phyloP scores from a whole-genome alignment of 2,888 invertebrate species.

The Gibbula magus region DNA sequence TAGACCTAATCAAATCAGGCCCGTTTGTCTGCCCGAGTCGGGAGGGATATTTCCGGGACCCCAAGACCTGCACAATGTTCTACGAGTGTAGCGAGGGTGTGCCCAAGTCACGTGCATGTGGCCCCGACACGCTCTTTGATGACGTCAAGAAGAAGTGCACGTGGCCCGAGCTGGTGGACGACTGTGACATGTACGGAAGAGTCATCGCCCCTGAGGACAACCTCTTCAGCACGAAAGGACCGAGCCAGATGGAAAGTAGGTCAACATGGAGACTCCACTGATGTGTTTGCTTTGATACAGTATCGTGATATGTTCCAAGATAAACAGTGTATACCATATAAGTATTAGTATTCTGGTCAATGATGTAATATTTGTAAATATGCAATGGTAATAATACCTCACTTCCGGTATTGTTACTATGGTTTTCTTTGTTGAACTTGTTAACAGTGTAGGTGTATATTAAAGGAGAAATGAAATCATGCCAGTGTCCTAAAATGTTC shows the following conservation, averaged over 20 bases:
- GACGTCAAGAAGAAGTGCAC: slow-evolving; percentile 19
- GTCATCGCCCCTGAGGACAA: neutral
- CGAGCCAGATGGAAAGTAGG: neutral
- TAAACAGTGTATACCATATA: too few species aligned
- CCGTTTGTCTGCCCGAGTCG: slow-evolving; percentile 30
- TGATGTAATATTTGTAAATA: too few species aligned
- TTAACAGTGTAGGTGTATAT: too few species aligned
- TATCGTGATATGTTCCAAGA: too few species aligned
- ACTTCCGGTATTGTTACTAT: too few species aligned
- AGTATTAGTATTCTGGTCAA: too few species aligned
- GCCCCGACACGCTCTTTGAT: slow-evolving; percentile 23
- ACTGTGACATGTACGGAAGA: slow-evolving; percentile 21
- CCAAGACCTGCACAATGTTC: slow-evolving; percentile 31
- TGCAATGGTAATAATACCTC: too few species aligned
- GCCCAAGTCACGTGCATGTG: neutral
- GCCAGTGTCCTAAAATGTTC: too few species aligned
- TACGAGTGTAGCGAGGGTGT: slow-evolving; percentile 30
- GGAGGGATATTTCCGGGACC: slow-evolving; percentile 34
- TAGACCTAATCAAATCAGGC: neutral
- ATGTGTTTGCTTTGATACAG: neutral
- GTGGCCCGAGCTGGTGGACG: slow-evolving; percentile 20
- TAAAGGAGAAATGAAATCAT: too few species aligned
- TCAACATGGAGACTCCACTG: neutral
- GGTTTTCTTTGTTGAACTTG: too few species aligned
- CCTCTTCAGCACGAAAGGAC: neutral